phyloP scores from a whole-genome alignment of 2,888 invertebrate genomes.

The Phyllotreta cruciferae region DNA sequence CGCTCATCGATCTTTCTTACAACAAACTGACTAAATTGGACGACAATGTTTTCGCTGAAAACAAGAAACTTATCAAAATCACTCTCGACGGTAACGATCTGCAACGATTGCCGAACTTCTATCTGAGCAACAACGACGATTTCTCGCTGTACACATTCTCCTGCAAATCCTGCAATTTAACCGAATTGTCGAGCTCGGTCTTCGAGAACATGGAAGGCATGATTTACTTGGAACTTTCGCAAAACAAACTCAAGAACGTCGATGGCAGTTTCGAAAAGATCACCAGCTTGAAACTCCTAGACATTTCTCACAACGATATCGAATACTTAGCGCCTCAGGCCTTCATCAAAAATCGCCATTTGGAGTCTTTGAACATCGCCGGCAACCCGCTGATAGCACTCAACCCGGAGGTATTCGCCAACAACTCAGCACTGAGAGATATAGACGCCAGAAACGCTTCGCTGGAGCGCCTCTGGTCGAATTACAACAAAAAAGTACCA shows the following conservation, averaged over 20 bases:
- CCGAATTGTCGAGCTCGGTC: constrained; percentile 67
- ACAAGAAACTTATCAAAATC: constrained; percentile 73
- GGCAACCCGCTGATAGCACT: constrained; percentile 73
- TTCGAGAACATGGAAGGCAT: constrained; percentile 77
- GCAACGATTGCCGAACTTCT: constrained; percentile 72
- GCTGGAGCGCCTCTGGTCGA: constrained; percentile 71
- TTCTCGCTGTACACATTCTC: constrained; percentile 64
- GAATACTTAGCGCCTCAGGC: constrained; percentile 67
- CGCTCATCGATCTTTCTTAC: constrained; percentile 75
- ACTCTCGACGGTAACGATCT: constrained; percentile 75
- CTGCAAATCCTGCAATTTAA: constrained; percentile 75
- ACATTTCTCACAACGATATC: constrained; percentile 76
- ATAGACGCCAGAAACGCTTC: constrained; percentile 76
- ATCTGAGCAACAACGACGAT: constrained; percentile 32
- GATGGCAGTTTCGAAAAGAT: constrained; percentile 65
- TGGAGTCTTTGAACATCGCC: constrained; percentile 72
- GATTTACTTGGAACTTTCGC: constrained; percentile 66
- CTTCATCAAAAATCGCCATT: constrained; percentile 71
- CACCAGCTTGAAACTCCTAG: constrained; percentile 71
- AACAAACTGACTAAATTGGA: constrained; percentile 74
- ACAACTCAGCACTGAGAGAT: constrained; percentile 68
- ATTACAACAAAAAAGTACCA: constrained; percentile 44
- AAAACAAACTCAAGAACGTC: constrained; percentile 67
- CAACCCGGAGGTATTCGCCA: constrained; percentile 71
- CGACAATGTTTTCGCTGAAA: constrained; percentile 72